A percentile compares a stretch with the other conserved stretches of the same genome.
These are phyloP conservation scores for Chrysodeixis includens DNA, from an alignment of 2,888 invertebrate genomes.

Conservation along the genomic window DNA sequence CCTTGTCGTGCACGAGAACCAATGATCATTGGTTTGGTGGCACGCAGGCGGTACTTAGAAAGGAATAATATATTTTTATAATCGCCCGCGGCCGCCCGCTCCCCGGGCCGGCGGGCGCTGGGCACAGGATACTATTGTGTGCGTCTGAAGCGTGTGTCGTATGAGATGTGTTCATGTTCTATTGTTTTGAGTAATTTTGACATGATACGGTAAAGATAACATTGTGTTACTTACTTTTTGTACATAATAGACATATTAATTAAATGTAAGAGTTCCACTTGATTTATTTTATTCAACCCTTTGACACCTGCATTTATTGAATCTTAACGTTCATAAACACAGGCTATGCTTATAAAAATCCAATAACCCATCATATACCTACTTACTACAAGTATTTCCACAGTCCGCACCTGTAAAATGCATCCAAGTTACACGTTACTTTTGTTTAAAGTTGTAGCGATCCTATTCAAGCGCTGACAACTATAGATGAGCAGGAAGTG, in stretches of 20 bases:
- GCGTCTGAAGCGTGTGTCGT: constrained; percentile 22
- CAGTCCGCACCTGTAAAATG: too few relatives aligned
- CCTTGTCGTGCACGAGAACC: constrained; percentile 8
- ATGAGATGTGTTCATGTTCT: constrained; percentile 44
- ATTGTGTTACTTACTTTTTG: constrained; percentile 62
- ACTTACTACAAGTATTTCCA: too few relatives aligned
- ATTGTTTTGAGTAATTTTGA: constrained; percentile 42
- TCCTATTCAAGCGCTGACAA: too few relatives aligned
- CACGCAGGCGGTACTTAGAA: constrained; percentile 37
- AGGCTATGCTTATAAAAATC: too few relatives aligned
- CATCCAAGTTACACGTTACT: too few relatives aligned
- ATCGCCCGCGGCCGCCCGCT: constrained; percentile 25
- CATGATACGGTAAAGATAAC: constrained; percentile 46
- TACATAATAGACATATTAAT: constrained; percentile 66
- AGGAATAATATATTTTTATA: constrained; percentile 47
- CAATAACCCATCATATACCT: too few relatives aligned
- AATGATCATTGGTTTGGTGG: constrained; percentile 1
- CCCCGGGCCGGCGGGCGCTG: constrained; percentile 13
- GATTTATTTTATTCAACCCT: constrained; percentile 12
- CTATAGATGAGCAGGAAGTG: too few relatives aligned
- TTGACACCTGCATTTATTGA: not conserved
- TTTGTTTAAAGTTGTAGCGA: too few relatives aligned
- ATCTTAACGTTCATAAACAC: too few relatives aligned
- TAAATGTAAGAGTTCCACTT: constrained; percentile 56
- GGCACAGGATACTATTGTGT: constrained; percentile 16